These are phyloP conservation scores for Beris morrisii DNA, from an alignment of 2,888 invertebrate species.

Conservation along the genomic window DNA sequence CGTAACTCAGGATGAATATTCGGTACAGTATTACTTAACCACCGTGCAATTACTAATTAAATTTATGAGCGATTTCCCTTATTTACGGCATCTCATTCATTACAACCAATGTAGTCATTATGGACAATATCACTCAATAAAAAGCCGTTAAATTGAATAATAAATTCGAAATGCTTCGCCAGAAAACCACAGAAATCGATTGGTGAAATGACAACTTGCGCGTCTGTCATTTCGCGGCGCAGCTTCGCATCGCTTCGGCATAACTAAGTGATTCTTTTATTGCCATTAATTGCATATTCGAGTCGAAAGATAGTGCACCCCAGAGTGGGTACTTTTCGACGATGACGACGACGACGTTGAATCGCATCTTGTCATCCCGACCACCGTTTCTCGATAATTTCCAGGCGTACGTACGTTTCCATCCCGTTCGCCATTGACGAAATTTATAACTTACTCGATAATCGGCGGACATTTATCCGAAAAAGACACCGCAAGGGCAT, in stretches of 20 bases:
- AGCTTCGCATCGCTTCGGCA: too few relatives aligned
- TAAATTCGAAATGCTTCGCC: slow-evolving; percentile 3
- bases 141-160: slow-evolving; percentile 7
- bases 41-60: slow-evolving; percentile 11
- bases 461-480: slow-evolving; percentile 37
- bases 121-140: slow-evolving; percentile 8
- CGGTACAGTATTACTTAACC: background rate
- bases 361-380: slow-evolving; percentile 3
- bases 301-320: background rate
- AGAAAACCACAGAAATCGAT: too few relatives aligned
- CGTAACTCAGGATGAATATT: too few relatives aligned
- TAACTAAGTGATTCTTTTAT: slow-evolving; percentile 17
- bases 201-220: too few relatives aligned
- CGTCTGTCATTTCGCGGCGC: too few relatives aligned
- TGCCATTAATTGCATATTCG: slow-evolving; percentile 19
- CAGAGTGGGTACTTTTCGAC: background rate
- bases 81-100: background rate
- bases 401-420: background rate
- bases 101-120: slow-evolving; percentile 16
- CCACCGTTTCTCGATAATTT: slow-evolving; percentile 14
- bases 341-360: too few relatives aligned
- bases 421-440: slow-evolving; percentile 22
- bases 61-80: slow-evolving; percentile 3
- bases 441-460: slow-evolving; percentile 39
- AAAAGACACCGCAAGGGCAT: slow-evolving; percentile 37